Evolutionary conservation across 2,888 invertebrate genomes (phyloP), one percentile per base, ranked within the genome.

Genomic region (Ypsolopha scabrella): DNA sequence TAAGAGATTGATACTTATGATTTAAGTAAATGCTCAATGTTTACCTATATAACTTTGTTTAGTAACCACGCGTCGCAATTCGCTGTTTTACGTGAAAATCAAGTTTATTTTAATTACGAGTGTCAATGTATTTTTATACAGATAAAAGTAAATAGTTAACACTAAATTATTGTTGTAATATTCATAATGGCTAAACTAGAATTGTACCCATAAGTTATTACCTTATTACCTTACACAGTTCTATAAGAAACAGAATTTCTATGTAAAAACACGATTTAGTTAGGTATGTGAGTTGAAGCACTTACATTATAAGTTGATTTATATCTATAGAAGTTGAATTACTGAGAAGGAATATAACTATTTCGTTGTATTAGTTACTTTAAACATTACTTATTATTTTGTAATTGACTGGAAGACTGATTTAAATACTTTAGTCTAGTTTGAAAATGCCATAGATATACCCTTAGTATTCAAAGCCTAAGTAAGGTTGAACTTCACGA

Each of bases 401-500:
- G 65, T 82, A 80, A 75, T 80, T 75, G 58, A 73, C 75, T 80
- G 70, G 73, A 87, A 87, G 87, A 87, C 87, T 87, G 87, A 87
- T 86, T 41, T 83, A 80, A 81, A 85, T 86, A 83, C 74, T 82
- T 71, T 85, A 85, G 83, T 86, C 85, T 86, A 86, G 83, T 86
- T 85, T 77, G 79, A 80, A 75, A 82, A 85, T 85, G 86, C 86
- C 86, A 86, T 86, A 83, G 83, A 83, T 80, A 65, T 72, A 67
- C 67, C 64, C 63, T 64, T 75, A 72, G 65, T 69, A 68, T 75
- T 75, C 66, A 68, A 72, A 67, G 67, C 64, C 64, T 68, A 68
- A 51, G 45, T 45, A 75, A 73, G 67, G 69, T 74, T 71, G 61
- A 60, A 59, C 24, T 24, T 68, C 72, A 72, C 67, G 65, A 67